These are phyloP conservation scores for Eospalax fontanierii DNA, from an alignment of 2,797 vertebrate species.

Conservation along the genomic window DNA sequence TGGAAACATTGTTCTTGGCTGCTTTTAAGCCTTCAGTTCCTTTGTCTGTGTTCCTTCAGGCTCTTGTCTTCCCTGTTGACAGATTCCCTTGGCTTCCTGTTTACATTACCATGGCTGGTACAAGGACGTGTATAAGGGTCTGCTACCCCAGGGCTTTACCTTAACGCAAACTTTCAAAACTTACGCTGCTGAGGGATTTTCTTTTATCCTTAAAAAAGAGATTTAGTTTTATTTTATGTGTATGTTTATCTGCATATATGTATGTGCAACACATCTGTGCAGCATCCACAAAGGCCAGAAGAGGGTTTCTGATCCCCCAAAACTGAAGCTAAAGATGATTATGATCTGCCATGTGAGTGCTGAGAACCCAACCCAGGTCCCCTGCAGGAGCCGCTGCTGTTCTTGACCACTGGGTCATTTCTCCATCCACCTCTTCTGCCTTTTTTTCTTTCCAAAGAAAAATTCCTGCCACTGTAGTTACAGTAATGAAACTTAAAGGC, in stretches of 20 bases:
- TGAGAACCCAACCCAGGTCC: too few relatives aligned
- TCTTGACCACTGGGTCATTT: too few relatives aligned
- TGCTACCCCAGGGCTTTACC: background rate
- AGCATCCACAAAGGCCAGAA: too few relatives aligned
- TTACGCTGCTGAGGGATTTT: too few relatives aligned
- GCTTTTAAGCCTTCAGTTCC: background rate
- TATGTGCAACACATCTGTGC: too few relatives aligned
- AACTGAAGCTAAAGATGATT: too few relatives aligned
- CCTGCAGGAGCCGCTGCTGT: too few relatives aligned
- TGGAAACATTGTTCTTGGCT: background rate
- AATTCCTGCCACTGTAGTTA: background rate
- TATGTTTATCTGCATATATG: too few relatives aligned
- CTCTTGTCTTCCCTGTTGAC: background rate
- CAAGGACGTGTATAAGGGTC: background rate
- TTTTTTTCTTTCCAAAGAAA: background rate
- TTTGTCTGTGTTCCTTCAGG: accelerated
- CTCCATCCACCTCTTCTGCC: too few relatives aligned
- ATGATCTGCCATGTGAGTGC: too few relatives aligned
- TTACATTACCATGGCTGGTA: background rate
- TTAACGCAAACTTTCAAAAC: background rate
- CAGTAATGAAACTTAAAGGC: background rate
- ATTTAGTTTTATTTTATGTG: too few relatives aligned
- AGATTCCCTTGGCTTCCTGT: background rate
- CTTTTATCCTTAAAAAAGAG: background rate
- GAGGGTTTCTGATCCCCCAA: too few relatives aligned